Conservation (phyloP, 2,113 vertebrate genomes). For the Triplophysa rosa region DNA sequence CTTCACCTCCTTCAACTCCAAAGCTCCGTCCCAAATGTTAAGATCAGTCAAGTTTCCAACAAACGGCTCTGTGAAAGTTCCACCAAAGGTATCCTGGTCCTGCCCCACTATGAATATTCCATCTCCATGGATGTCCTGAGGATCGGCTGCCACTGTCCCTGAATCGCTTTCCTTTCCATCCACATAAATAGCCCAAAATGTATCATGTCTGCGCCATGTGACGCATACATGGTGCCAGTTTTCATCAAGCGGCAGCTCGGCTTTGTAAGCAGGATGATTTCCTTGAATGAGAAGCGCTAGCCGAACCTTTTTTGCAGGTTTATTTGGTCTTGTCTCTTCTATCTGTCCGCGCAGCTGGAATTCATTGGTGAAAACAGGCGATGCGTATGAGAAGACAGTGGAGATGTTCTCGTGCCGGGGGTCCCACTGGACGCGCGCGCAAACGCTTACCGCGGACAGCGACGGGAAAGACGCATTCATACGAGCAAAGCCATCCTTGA, state of each 20-base stretch:
- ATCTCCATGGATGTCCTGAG: slow-evolving; percentile 72
- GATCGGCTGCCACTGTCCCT: slow-evolving; percentile 67
- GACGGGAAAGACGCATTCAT: slow-evolving; percentile 73
- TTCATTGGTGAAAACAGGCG: slow-evolving; percentile 78
- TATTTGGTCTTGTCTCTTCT: slow-evolving; percentile 62
- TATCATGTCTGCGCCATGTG: slow-evolving; percentile 68
- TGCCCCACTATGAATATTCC: slow-evolving; percentile 88
- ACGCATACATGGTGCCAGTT: slow-evolving; percentile 88
- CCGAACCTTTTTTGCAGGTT: slow-evolving; percentile 55
- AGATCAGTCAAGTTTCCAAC: slow-evolving; percentile 86
- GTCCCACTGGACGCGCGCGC: slow-evolving; percentile 85
- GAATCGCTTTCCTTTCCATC: slow-evolving; percentile 59
- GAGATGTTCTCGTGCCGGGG: slow-evolving; percentile 65
- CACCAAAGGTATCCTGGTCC: slow-evolving; percentile 88
- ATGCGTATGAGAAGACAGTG: slow-evolving; percentile 84
- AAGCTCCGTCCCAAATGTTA: slow-evolving; percentile 76
- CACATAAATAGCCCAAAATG: slow-evolving; percentile 27
- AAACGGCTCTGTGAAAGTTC: slow-evolving; percentile 88
- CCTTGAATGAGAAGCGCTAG: slow-evolving; percentile 83
- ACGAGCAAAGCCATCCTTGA: slow-evolving; percentile 73
- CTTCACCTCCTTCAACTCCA: slow-evolving; percentile 71
- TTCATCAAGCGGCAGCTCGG: slow-evolving; percentile 74
- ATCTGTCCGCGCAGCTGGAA: slow-evolving; percentile 83
- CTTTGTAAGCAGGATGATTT: slow-evolving; percentile 81
- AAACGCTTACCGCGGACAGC: slow-evolving; percentile 77